Base-by-base conservation (phyloP, 2,888 invertebrate genomes). In the Morpho helenor region DNA sequence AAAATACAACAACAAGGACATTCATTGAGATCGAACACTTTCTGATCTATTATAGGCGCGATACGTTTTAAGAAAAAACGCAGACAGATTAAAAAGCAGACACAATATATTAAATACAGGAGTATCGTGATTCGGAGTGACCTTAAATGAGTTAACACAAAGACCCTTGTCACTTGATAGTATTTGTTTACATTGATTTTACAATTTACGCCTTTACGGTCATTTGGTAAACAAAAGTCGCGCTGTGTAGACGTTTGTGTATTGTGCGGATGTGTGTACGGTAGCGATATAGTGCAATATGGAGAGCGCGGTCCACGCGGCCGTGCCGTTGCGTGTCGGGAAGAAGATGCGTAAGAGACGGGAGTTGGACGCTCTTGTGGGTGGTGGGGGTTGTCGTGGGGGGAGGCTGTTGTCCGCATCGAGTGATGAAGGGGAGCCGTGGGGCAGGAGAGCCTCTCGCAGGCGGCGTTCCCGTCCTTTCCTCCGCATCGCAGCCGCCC, bases 311-410 rank as follows among this genome's bases (percentile, higher is more conserved):
- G 89, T 93, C 92, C 91, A 93, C 88, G 82, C 93, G 90, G 77
- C 92, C 76, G 85, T 93, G 87, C 82, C 94, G 92, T 80, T 94
- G 84, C 77, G 94, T 87, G 84, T 94, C 87, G 79, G 91, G 67
- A 95, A 95, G 83, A 95, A 95, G 85, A 95, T 95, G 94, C 91
- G 94, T 74, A 95, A 95, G 77, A 92, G 95, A 66, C 92, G 94
- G 74, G 95, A 95, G 80, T 84, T 95, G 69, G 95, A 95, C 77
- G 95, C 95, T 48, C 80, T 95, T 56, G 94, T 94, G 52, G 75
- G 91, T 84, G 78, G 94, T 76, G 84, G 76, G 40, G 88, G 82
- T 1, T 83, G 84, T 39, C 76, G 91, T 5, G 83, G 89, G 0
- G 90, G 90, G 48, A 85, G 94, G 77, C 92, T 94, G 68, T 88